Base-by-base conservation (phyloP, 2,888 invertebrate genomes). In the Eupithecia dodoneata region DNA sequence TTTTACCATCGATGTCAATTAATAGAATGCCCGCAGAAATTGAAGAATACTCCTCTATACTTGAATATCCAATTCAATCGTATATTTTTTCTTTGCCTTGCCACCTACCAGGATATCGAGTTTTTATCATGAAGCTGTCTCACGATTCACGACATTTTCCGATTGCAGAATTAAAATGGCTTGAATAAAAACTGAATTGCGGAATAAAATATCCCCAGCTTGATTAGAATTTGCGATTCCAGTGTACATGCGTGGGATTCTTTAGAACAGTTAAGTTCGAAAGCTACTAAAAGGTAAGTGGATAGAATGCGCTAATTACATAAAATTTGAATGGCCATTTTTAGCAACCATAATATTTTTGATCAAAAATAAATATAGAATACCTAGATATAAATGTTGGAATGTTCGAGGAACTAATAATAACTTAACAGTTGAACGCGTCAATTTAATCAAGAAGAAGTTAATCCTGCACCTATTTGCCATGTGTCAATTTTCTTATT, bases 151-250 rank as follows among this genome's bases (percentile, higher is more conserved):
- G 30, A 30, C 30, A 30, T 30, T 78, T 76, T 73, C 63, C 69
- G 41, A 71, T 73, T 67, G 71, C 74, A 18, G 63, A 49, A 74
- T 45, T 76, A 73, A 49, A 73, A 63, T 30, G 65, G 63, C 75
- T 73, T 76, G 66, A 55, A 44, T 71, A 78, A 52, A 65, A 65
- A 41, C 12, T 65, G 13, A 15, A 66, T 70, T 72, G 74, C 49
- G 12, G 76, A 73, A 71, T 79, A 69, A 75, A 73, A 41, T 74
- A 73, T 76, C 74, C 66, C 47, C 66, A 49, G 71, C 66, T 83
- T 87, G 88, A 90, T 90, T 87, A 88, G 88, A 90, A 91, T 91
- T 91, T 86, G 85, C 83, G 89, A 89, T 89, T 89, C 86, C 86
- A 85, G 81, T 87, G 84, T 86, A 87, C 88, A 87, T 67, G 74